Evolutionary conservation across 2,113 vertebrate genomes (phyloP).

Genomic region (Grammomys dolichurus): DNA sequence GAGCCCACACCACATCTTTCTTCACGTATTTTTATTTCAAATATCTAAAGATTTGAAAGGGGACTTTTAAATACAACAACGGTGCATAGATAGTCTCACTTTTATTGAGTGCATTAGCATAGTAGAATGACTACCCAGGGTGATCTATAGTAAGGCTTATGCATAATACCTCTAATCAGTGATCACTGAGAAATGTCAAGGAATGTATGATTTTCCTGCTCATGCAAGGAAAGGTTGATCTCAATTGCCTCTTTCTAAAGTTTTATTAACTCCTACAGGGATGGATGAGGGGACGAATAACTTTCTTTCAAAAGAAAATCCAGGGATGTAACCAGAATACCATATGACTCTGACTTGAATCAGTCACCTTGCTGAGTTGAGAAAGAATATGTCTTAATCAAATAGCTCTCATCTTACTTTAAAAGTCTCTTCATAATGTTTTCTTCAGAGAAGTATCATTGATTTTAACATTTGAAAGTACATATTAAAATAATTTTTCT

Average conservation of each 20-base stretch:
- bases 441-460: conserved; percentile 56
- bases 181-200: conserved; percentile 40
- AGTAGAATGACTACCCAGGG: conserved; percentile 4
- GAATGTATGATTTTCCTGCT: background rate
- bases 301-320: conserved; percentile 31
- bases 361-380: conserved; percentile 35
- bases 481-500: conserved; percentile 65
- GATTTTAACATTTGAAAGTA: conserved; percentile 57
- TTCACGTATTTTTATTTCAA: conserved; percentile 30
- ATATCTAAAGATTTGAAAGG: conserved; percentile 30
- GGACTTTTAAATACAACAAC: conserved; percentile 16
- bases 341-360: background rate
- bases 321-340: background rate
- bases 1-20: background rate
- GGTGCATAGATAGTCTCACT: background rate
- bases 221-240: conserved; percentile 7
- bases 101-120: conserved; percentile 8
- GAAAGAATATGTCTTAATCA: conserved; percentile 46
- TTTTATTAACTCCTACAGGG: conserved; percentile 35
- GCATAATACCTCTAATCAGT: conserved; percentile 14
- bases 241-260: background rate
- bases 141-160: conserved; percentile 37
- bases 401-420: conserved; percentile 47
- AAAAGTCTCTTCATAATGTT: conserved; percentile 26
- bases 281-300: background rate